These are phyloP conservation scores for Athalia cordata DNA, from an alignment of 2,888 invertebrate genomes.

Conservation along the genomic window DNA sequence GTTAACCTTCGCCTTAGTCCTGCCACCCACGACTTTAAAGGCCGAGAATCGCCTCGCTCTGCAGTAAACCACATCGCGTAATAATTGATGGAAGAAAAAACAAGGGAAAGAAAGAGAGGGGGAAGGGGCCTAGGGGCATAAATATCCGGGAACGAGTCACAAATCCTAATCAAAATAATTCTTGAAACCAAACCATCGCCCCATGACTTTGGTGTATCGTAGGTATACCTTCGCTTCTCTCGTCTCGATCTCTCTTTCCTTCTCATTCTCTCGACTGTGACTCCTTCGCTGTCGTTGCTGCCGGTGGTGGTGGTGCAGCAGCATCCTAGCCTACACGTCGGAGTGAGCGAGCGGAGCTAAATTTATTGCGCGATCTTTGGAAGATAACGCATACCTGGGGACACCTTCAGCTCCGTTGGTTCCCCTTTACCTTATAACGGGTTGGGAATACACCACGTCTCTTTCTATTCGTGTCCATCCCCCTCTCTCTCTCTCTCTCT, in stretches of 20 bases:
- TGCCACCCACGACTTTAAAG: too few species aligned
- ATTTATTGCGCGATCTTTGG: constrained; percentile 69
- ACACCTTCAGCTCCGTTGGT: constrained; percentile 61
- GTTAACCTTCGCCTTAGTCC: too few species aligned
- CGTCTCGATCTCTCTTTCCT: not conserved
- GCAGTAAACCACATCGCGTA: too few species aligned
- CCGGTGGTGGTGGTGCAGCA: too few species aligned
- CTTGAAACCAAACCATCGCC: constrained; percentile 30
- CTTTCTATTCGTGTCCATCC: not conserved
- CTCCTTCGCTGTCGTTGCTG: not conserved
- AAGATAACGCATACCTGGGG: constrained; percentile 72
- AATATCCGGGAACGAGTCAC: constrained; percentile 66
- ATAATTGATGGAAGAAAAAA: constrained; percentile 5
- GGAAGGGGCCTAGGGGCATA: constrained; percentile 48
- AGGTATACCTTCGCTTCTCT: not conserved
- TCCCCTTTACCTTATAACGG: constrained; percentile 1
- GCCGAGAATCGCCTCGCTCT: too few species aligned
- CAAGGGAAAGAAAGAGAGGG: not conserved
- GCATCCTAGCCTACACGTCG: too few species aligned
- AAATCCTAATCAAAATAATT: constrained; percentile 67
- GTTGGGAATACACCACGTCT: not conserved
- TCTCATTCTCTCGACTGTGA: not conserved
- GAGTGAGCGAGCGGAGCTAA: constrained; percentile 60
- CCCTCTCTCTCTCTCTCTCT: not conserved
- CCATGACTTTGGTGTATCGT: not conserved